A percentile compares a stretch with the other conserved stretches of the same genome.
Evolutionary conservation across 2,888 invertebrate species (phyloP).

Genomic region (Masnerella sp.): DNA sequence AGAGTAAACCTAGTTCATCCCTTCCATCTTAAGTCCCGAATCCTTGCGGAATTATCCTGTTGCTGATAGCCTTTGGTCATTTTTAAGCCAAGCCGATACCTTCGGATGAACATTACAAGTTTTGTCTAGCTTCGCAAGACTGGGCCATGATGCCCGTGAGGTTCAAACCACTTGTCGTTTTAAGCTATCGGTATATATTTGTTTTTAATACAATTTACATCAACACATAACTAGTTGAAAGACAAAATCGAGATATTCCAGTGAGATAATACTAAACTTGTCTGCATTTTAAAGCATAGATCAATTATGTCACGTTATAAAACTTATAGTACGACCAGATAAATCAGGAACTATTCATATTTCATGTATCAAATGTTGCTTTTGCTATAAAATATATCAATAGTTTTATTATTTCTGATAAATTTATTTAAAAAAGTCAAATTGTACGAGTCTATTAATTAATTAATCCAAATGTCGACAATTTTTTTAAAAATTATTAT

Average conservation of each 20-base stretch:
- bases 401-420: too few relatives aligned
- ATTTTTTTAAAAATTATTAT: too few relatives aligned
- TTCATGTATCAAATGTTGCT: too few relatives aligned
- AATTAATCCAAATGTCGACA: too few relatives aligned
- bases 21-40: constrained; percentile 55
- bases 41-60: constrained; percentile 59
- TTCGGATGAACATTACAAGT: constrained; percentile 69
- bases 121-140: constrained; percentile 72
- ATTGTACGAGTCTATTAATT: too few relatives aligned
- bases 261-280: too few relatives aligned
- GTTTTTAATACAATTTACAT: constrained; percentile 56
- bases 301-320: too few relatives aligned
- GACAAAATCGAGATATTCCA: neutral
- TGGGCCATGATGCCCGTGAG: constrained; percentile 70
- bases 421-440: too few relatives aligned
- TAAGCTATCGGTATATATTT: constrained; percentile 75
- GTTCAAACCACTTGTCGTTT: constrained; percentile 72
- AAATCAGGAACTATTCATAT: too few relatives aligned
- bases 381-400: too few relatives aligned
- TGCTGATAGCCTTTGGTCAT: constrained; percentile 67
- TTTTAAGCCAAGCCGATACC: constrained; percentile 69
- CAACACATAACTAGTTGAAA: constrained; percentile 1
- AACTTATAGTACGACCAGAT: too few relatives aligned
- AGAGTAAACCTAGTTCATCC: constrained; percentile 33
- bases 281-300: too few relatives aligned